Evolutionary conservation across 2,797 vertebrate genomes (phyloP).

Genomic region (Morus bassanus): DNA sequence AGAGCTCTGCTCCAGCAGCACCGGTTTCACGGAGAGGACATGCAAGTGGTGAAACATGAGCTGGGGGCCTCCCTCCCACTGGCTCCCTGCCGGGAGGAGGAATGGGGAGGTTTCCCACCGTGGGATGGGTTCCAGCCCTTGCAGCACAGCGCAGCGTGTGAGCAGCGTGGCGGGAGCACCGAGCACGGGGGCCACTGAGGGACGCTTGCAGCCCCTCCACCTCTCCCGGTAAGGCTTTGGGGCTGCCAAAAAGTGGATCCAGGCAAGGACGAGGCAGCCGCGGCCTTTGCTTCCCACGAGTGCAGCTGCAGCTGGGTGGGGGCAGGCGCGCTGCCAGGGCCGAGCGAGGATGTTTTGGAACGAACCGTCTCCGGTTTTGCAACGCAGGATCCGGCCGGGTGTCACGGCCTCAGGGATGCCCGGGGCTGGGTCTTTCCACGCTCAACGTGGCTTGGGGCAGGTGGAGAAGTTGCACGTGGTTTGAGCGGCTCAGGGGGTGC

Average conservation of each 20-base stretch:
- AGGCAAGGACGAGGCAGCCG: not conserved
- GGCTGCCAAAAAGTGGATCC: not conserved
- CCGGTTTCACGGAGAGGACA: not conserved
- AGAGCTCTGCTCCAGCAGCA: accelerated
- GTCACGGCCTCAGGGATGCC: not conserved
- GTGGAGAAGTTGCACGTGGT: not conserved
- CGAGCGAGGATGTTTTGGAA: not conserved
- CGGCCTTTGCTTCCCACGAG: not conserved
- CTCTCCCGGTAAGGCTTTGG: not conserved
- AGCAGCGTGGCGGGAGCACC: not conserved
- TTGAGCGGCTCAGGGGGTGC: not conserved
- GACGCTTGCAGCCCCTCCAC: not conserved
- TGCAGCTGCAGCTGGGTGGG: not conserved
- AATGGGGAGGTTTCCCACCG: not conserved
- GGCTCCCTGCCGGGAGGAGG: not conserved
- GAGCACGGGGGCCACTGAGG: not conserved
- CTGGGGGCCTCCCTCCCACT: not conserved
- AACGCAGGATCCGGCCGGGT: accelerated
- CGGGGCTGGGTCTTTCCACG: not conserved
- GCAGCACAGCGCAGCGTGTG: accelerated
- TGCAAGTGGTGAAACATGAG: not conserved
- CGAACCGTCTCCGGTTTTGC: accelerated
- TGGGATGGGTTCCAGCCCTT: not conserved
- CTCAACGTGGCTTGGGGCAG: not conserved
- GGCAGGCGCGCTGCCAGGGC: accelerated